A percentile compares a stretch with the other conserved stretches of the same genome.
phyloP scores from a whole-genome alignment of 2,797 vertebrate genomes.

The Telmatherina bonti region DNA sequence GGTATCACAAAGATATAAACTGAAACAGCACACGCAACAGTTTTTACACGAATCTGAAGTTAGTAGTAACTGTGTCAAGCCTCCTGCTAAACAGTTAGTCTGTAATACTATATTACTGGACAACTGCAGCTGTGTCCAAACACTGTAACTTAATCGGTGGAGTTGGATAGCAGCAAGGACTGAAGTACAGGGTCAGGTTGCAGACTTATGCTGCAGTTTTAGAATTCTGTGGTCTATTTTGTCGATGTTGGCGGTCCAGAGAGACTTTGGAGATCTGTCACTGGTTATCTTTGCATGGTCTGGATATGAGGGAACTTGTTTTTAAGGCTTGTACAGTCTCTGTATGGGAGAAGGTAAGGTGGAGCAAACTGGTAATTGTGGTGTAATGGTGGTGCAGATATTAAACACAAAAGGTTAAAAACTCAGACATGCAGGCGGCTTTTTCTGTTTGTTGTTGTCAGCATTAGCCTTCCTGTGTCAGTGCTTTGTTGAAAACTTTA shows the following conservation, averaged over 20 bases:
- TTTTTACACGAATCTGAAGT: slow-evolving; percentile 27
- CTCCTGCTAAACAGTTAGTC: slow-evolving; percentile 28
- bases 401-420: slow-evolving; percentile 6
- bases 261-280: slow-evolving; percentile 23
- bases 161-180: slow-evolving; percentile 72
- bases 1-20: slow-evolving; percentile 39
- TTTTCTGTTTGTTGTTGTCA: slow-evolving; percentile 38
- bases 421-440: slow-evolving; percentile 5
- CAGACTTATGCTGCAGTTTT: slow-evolving; percentile 61
- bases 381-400: slow-evolving; percentile 6
- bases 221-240: slow-evolving; percentile 40
- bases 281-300: slow-evolving; percentile 22
- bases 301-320: slow-evolving; percentile 85
- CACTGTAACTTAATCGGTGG: slow-evolving; percentile 79
- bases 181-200: slow-evolving; percentile 78
- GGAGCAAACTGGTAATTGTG: not conserved
- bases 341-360: slow-evolving; percentile 86
- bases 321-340: slow-evolving; percentile 82
- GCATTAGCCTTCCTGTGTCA: not conserved
- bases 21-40: not conserved
- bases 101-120: slow-evolving; percentile 50
- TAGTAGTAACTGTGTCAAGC: slow-evolving; percentile 54
- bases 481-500: not conserved
- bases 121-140: slow-evolving; percentile 46
- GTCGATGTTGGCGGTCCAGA: slow-evolving; percentile 19